Base-by-base conservation (phyloP, 2,113 vertebrate species). In the Myodes glareolus region DNA sequence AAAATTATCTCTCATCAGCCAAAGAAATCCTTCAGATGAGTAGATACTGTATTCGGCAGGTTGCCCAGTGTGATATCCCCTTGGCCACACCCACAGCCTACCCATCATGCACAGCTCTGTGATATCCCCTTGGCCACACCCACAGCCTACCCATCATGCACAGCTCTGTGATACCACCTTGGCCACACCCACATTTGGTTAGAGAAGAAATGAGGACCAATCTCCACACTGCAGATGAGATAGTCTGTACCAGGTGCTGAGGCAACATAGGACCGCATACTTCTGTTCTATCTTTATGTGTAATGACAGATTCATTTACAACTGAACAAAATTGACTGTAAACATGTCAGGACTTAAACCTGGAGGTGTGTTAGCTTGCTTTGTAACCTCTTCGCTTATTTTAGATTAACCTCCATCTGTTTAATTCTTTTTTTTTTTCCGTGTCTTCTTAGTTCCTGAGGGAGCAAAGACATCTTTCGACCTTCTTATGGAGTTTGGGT, bases 221-320 rank as follows among this genome's bases (percentile, higher is more conserved):
- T 23, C 47, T 82, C 88, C 55, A 68, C 50, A 47, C 39, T 67
- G 42, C 25, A 14, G 52, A 23, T 23, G 16, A 52, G 65, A 14
- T 36, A 12, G 31, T 19, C 19, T 47, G 45, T 27, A 0, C 25
- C 58, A 42, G 42, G 8, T 45, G 33, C 45, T 17, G 58, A 58
- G 58, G n/a, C 55, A 11, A 14, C 29, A 2, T 0, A 14, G 7
- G 7, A 4, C 67, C 29, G 0, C 7, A 27, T 2, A n/a, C 31
- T 90, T 61, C 21, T 63, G 23, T 11, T 14, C 23, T 75, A 13
- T 72, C 42, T 58, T 84, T 61, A 76, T 19, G 7, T 11, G n/a
- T 70, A 77, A 27, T 17, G 17, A 45, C 12, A 70, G 14, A 55
- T 55, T 78, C 12, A 25, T 73, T 55, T 52, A 29, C 39, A 42